Base-by-base conservation (phyloP, 2,888 invertebrate genomes). In the Diogma glabrata region DNA sequence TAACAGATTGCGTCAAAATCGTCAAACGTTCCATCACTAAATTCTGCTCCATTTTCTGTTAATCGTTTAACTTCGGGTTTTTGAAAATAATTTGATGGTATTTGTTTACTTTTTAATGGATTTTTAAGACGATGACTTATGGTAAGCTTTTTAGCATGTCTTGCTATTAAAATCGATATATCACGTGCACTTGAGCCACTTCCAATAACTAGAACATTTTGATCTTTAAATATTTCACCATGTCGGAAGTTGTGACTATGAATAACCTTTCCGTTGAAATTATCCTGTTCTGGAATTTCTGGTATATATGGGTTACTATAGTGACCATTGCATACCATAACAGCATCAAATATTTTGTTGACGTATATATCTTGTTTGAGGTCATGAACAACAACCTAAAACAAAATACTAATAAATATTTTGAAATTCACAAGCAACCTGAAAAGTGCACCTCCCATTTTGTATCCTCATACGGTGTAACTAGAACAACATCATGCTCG, bases 111-210 rank as follows among this genome's bases (percentile, higher is more conserved):
- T 1, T 57, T 71, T 1, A 77, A 74, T 28, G 74, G 71, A 54
- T 78, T 78, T n/a, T 43, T 43, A 7, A 77, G 68, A 60, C 84
- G 85, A 64, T 86, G 85, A 61, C 84, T 84, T 28, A 86, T 72
- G 53, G 79, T 72, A 12, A 86, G 82, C 67, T 73, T 60, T 53
- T 71, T 60, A 0, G 85, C 81, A 5, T 76, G 74, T 54, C 72
- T 64, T 33, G 84, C 76, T 49, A 86, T 73, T 60, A 85, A 84
- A 48, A 81, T 63, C 0, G 84, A 79, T 48, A 87, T 76, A 65
- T 87, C 87, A 67, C 84, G 74, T 47, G 92, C 94, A 1, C 92
- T 92, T 19, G 90, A 85, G 0, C 88, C 89, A 1, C 88, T 90
- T 2, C 93, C 93, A 19, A 93, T 73, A 10, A 91, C 79, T 22